Percentiles rank a stretch among this genome's conserved stretches.
Evolutionary conservation across 2,888 invertebrate species (phyloP).

Genomic region (Nemoura dubitans): DNA sequence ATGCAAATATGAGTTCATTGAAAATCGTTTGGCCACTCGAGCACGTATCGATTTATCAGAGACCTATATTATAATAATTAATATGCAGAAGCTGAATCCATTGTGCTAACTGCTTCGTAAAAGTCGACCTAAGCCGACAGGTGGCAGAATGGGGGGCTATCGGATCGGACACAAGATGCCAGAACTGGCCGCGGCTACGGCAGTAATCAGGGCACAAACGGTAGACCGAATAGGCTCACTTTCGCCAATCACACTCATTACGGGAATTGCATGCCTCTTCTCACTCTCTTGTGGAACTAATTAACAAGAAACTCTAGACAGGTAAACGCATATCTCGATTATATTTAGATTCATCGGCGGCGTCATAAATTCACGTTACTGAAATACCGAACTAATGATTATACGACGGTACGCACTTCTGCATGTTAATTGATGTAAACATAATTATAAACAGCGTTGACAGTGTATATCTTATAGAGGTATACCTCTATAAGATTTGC

Average conservation of each 20-base stretch:
- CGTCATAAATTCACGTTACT: neutral
- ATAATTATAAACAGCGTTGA: neutral
- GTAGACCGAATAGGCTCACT: neutral
- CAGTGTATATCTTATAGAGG: too few relatives aligned
- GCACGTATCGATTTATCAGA: neutral
- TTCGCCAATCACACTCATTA: neutral
- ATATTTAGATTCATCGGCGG: neutral
- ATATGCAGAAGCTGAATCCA: neutral
- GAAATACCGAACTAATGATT: neutral
- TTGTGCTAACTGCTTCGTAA: neutral
- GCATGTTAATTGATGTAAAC: neutral
- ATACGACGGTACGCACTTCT: neutral
- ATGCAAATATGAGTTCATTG: neutral
- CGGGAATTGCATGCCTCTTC: neutral
- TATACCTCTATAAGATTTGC: neutral
- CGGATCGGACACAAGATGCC: neutral
- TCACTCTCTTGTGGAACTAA: slow-evolving; percentile 7
- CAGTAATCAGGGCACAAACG: neutral
- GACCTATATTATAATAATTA: slow-evolving; percentile 12
- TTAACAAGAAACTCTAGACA: neutral
- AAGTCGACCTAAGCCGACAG: neutral
- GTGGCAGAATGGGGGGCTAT: neutral
- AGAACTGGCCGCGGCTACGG: neutral
- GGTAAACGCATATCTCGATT: neutral
- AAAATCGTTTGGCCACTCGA: neutral